Base-by-base conservation (phyloP, 2,797 vertebrate genomes). In the Danio aesculapii region DNA sequence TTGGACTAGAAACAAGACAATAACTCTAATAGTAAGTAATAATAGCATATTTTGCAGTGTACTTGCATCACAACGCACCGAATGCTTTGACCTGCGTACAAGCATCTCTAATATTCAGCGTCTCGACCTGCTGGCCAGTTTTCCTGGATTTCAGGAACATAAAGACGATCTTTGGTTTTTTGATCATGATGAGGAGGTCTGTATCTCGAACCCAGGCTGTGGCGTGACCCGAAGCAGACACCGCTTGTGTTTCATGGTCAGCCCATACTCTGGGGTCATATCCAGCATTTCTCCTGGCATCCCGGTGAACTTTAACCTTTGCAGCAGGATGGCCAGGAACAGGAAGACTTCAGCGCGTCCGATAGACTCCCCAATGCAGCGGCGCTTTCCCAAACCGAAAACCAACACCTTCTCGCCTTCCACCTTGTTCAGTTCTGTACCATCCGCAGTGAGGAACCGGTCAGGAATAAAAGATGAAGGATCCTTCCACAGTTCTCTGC, bases 321-420 rank as follows among this genome's bases (percentile, higher is more conserved):
- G 98, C 83, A 98, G 84, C 49, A 99, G 77, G 55, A 91, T 95
- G 58, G 95, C 92, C 88, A 99, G 82, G 89, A 99, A 99, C 21
- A 99, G 95, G 88, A 92, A 99, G 84, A 98, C 86, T 88, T 99
- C 96, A 21, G 92, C 90, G 10, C 95, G 93, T 14, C 91, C 97
- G 0, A 99, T 96, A 52, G 89, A 78, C 84, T 99, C 97, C 0
- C 98, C 98, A 0, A 98, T 87, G 90, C 98, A 99, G 7, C 93
- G 94, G 0, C 98, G 90, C 87, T 93, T 96, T 67, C 98, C 98
- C 90, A 98, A 30, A 12, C 98, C 95, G 0, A 99, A 99, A 0
- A 79, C 0, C 85, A 94, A 21, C 71, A 99, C 92, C 85, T 96
- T 98, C 77, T 98, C 97, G 0, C 91, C 88, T 6, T 96, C 92